These are phyloP conservation scores for Caenorhabditis wallacei DNA, from an alignment of 2,888 invertebrate genomes.

Conservation along the genomic window DNA sequence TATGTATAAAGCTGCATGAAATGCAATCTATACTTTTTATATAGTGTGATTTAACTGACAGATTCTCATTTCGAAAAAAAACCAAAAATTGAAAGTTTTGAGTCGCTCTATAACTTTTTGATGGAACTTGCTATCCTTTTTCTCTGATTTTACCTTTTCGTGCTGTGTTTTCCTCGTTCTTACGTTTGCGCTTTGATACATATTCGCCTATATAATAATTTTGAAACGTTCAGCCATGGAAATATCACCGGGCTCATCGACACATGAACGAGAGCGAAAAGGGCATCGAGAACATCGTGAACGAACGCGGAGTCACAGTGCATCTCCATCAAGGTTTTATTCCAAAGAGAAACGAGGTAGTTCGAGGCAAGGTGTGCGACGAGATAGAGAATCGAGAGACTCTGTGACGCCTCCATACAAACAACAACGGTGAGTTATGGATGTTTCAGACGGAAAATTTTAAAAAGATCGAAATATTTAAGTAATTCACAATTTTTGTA, in stretches of 20 bases:
- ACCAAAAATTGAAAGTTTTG: no score
- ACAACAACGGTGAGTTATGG: slow-evolving; percentile 3
- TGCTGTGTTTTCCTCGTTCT: neutral
- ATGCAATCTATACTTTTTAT: neutral
- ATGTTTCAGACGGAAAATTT: neutral
- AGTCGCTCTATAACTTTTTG: no score
- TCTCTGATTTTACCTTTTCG: neutral
- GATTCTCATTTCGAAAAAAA: no score
- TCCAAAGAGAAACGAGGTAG: slow-evolving; percentile 44
- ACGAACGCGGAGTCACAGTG: slow-evolving; percentile 50
- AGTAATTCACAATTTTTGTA: neutral
- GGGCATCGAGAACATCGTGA: slow-evolving; percentile 52
- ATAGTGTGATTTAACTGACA: no score
- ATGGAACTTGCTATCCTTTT: no score
- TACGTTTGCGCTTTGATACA: neutral
- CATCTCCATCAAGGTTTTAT: slow-evolving; percentile 46
- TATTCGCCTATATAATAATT: no score
- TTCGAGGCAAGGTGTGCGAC: slow-evolving; percentile 44
- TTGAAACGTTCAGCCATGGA: slow-evolving; percentile 65
- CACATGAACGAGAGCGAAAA: slow-evolving; percentile 41
- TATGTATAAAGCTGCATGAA: neutral
- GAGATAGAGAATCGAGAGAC: slow-evolving; percentile 56
- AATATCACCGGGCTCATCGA: slow-evolving; percentile 54
- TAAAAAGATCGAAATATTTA: neutral
- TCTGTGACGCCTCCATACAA: slow-evolving; percentile 39